A percentile compares a stretch with the other conserved stretches of the same genome.
Conservation (phyloP, 2,113 vertebrate species). For the Chitala chitala region DNA sequence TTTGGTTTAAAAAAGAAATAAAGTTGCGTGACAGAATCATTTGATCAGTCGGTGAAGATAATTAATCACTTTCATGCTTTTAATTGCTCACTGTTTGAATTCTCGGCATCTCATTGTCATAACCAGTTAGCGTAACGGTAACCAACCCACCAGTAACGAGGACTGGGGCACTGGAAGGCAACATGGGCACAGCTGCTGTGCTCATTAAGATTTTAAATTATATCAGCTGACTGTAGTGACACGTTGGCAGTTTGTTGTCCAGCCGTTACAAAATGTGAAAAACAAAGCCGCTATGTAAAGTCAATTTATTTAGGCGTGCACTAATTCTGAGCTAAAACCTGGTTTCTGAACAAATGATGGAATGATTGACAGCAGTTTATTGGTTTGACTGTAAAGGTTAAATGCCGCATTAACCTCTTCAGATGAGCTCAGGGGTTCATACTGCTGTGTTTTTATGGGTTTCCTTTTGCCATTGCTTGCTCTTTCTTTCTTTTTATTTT, state of each 20-base stretch:
- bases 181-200: not conserved
- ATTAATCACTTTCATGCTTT: constrained; percentile 26
- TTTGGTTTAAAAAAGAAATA: not conserved
- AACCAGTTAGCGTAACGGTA: constrained; percentile 20
- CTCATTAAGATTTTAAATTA: not conserved
- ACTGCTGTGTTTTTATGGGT: not conserved
- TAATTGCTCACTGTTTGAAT: constrained; percentile 23
- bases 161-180: not conserved
- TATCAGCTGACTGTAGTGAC: too few species aligned
- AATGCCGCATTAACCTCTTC: not conserved
- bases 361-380: not conserved
- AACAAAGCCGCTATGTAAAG: too few species aligned
- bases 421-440: not conserved
- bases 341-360: too few species aligned
- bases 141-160: constrained; percentile 6
- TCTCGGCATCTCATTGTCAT: not conserved
- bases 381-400: too few species aligned
- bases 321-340: too few species aligned
- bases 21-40: constrained; percentile 10
- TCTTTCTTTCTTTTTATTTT: too few species aligned
- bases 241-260: too few species aligned
- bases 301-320: too few species aligned
- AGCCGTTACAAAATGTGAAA: too few species aligned
- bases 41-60: constrained; percentile 18
- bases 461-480: not conserved